A percentile compares a stretch with the other conserved stretches of the same genome.
Conservation (phyloP, 2,113 vertebrate species). For the Campylorhamphus procurvoides region DNA sequence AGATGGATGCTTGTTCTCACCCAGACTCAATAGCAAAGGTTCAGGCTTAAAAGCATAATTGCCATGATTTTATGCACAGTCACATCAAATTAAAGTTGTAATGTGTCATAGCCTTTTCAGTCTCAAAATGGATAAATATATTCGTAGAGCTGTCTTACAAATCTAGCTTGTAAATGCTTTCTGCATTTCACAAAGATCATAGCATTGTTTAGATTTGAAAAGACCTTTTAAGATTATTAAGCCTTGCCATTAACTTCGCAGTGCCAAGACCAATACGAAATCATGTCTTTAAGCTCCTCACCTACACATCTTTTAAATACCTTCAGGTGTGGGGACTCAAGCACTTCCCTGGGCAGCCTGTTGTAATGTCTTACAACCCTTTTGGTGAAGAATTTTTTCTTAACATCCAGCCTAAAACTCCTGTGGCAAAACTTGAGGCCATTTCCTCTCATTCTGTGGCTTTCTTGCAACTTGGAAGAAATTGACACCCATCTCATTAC, state of each 20-base stretch:
- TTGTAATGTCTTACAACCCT: background rate
- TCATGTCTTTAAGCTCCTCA: background rate
- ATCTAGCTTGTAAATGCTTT: background rate
- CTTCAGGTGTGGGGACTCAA: no score
- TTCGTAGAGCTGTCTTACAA: background rate
- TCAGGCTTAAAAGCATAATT: background rate
- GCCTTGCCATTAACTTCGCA: background rate
- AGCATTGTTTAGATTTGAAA: background rate
- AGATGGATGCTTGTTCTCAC: background rate
- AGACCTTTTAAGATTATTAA: background rate
- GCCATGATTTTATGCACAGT: background rate
- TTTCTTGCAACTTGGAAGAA: background rate
- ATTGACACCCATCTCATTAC: background rate
- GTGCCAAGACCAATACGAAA: background rate
- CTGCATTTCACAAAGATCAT: background rate
- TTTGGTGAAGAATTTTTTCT: background rate
- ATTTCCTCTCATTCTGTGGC: background rate
- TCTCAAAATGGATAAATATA: background rate
- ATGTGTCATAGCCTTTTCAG: background rate
- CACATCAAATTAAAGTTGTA: background rate
- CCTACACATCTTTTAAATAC: background rate
- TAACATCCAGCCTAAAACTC: background rate
- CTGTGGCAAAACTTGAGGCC: background rate
- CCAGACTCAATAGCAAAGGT: background rate
- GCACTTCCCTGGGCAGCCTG: background rate